Evolutionary conservation across 2,888 invertebrate genomes (phyloP).

Genomic region (Mythimna lalbum): DNA sequence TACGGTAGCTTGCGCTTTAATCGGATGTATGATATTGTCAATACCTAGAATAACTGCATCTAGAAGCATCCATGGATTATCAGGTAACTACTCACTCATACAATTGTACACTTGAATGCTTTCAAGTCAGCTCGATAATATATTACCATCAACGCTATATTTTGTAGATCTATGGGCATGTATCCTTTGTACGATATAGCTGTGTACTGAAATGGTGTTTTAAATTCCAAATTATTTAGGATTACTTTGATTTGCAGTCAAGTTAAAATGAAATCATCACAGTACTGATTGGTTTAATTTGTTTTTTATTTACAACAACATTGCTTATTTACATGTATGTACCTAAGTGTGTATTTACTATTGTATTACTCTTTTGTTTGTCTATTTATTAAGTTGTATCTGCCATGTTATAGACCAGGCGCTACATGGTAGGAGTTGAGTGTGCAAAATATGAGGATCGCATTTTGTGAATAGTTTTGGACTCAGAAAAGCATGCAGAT

Average conservation of each 20-base stretch:
- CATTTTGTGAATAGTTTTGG: no score
- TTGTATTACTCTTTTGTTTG: no score
- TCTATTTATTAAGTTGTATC: no score
- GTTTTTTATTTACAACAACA: no score
- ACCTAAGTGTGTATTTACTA: no score
- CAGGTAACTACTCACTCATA: constrained; percentile 64
- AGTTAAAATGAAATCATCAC: background rate
- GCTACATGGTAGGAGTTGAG: no score
- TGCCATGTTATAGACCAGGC: no score
- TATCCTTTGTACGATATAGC: constrained; percentile 13
- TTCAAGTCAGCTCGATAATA: constrained; percentile 9
- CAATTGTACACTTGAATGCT: constrained; percentile 1
- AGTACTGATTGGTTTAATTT: no score
- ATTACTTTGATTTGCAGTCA: background rate
- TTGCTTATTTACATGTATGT: no score
- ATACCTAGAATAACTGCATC: constrained; percentile 54
- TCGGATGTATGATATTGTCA: constrained; percentile 62
- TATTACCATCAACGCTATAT: constrained; percentile 11
- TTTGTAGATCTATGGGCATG: constrained; percentile 12
- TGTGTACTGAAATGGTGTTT: constrained; percentile 1
- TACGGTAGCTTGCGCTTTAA: constrained; percentile 61
- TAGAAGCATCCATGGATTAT: constrained; percentile 65
- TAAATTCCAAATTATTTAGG: background rate
- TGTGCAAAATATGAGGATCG: no score
- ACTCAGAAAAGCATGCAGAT: no score